These are phyloP conservation scores for Ia io DNA, from an alignment of 2,113 vertebrate genomes.

Conservation along the genomic window DNA sequence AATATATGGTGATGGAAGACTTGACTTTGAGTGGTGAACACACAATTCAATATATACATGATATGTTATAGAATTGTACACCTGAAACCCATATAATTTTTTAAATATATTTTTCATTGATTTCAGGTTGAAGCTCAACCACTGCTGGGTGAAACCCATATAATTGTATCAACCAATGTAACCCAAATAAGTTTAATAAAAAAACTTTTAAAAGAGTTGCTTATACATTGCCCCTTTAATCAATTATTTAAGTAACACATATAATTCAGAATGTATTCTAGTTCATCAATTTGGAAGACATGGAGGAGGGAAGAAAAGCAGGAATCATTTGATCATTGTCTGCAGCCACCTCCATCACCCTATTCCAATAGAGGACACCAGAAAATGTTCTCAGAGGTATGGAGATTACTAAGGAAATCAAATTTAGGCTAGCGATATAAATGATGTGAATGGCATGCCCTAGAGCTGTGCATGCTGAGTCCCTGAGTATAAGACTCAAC, in stretches of 20 bases:
- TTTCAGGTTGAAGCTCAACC: too few species aligned
- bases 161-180: background rate
- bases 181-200: background rate
- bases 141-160: background rate
- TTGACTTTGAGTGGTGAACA: background rate
- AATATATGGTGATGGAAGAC: background rate
- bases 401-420: background rate
- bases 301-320: background rate
- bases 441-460: background rate
- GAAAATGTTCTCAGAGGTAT: background rate
- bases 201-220: background rate
- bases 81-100: background rate
- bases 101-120: too few species aligned
- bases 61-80: background rate
- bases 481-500: background rate
- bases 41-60: background rate
- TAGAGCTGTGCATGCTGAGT: background rate
- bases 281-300: background rate
- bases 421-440: accelerated
- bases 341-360: background rate
- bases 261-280: conserved; percentile 39
- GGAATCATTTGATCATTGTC: background rate
- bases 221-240: background rate
- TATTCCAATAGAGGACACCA: background rate
- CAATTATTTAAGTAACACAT: conserved; percentile 17